Evolutionary conservation across 2,113 vertebrate species (phyloP).

Genomic region (Montifringilla adamsi): DNA sequence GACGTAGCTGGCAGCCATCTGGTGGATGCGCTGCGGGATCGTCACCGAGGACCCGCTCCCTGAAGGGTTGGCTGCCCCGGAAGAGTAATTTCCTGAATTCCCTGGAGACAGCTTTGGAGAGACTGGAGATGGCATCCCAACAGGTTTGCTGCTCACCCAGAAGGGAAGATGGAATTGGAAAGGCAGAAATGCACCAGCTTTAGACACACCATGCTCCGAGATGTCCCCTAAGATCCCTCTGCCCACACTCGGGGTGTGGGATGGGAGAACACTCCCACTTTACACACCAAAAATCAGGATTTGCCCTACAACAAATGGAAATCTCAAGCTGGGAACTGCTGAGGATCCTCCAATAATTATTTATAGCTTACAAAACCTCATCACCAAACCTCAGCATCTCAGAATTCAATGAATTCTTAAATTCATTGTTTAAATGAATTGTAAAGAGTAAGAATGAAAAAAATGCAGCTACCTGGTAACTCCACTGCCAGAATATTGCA

Average conservation of each 20-base stretch:
- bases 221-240: background rate
- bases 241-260: background rate
- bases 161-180: background rate
- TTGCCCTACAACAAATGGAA: background rate
- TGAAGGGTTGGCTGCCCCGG: slow-evolving; percentile 84
- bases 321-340: rapidly evolving
- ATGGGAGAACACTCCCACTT: background rate
- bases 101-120: slow-evolving; percentile 97
- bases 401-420: background rate
- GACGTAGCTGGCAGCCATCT: slow-evolving; percentile 99
- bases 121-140: slow-evolving; percentile 94
- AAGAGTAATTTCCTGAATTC: slow-evolving; percentile 88
- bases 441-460: background rate
- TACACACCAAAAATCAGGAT: background rate
- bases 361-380: background rate
- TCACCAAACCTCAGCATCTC: background rate
- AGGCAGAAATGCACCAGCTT: background rate
- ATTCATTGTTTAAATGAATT: background rate
- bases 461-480: background rate
- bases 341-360: background rate
- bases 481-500: background rate
- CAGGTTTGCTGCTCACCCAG: slow-evolving; percentile 82
- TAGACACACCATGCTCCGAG: background rate
- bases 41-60: slow-evolving; percentile 91
- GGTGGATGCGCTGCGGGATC: slow-evolving; percentile 97